phyloP scores from a whole-genome alignment of 30 jellyfish, hydroid and myxozoan genomes.

The Nemopilema nomurai region DNA sequence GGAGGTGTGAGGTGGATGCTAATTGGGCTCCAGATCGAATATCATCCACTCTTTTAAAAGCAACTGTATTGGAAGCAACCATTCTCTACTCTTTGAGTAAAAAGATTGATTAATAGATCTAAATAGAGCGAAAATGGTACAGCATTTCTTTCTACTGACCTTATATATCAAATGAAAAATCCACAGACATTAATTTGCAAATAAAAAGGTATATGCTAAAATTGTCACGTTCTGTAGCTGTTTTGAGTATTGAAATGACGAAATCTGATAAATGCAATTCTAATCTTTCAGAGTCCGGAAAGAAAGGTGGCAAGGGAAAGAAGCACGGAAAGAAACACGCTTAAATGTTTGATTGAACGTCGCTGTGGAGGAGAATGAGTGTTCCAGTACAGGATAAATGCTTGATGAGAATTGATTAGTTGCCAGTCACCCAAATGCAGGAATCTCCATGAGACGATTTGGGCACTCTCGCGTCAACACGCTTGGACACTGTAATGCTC shows the following conservation, averaged over 20 bases:
- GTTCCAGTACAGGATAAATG: neutral
- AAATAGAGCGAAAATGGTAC: no score
- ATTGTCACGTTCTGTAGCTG: no score
- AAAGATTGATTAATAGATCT: neutral
- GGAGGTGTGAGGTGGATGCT: no score
- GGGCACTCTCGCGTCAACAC: neutral
- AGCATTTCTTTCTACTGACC: no score
- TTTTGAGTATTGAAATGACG: no score
- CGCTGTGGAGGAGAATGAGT: neutral
- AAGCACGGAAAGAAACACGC: constrained; percentile 70
- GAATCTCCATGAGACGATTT: neutral
- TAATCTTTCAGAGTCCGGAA: constrained; percentile 50
- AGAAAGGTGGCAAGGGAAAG: constrained; percentile 52
- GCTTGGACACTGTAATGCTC: neutral
- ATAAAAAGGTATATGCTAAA: no score
- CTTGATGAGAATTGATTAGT: neutral
- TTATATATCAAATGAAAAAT: no score
- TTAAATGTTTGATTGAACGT: neutral
- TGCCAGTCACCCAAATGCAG: neutral
- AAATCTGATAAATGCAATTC: neutral
- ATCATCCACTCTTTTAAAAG: no score
- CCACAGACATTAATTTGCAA: no score
- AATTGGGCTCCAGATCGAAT: no score
- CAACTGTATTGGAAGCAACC: no score
- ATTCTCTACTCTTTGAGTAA: no score